Percentiles rank a stretch among this genome's conserved stretches.
phyloP scores from a whole-genome alignment of 2,113 vertebrate genomes.

The Notiomystis cincta region DNA sequence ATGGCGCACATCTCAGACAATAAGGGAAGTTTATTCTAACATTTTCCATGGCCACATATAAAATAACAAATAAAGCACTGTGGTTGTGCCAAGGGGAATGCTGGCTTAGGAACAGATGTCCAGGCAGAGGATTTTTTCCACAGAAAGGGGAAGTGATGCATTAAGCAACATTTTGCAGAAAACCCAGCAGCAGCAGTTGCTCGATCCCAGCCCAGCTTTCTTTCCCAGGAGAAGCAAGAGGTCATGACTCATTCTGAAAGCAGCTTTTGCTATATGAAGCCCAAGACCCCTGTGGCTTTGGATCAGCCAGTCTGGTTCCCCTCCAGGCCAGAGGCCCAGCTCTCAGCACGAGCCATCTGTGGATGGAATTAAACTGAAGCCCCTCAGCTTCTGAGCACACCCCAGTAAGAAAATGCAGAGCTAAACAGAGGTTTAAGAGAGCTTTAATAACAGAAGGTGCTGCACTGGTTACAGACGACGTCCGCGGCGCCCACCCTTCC shows the following conservation, averaged over 20 bases:
- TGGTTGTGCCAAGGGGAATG: not conserved
- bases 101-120: not conserved
- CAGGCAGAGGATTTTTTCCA: not conserved
- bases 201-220: not conserved
- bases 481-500: conserved; percentile 96
- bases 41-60: not conserved
- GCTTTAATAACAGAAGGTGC: conserved; percentile 82
- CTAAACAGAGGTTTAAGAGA: conserved; percentile 13
- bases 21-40: not conserved
- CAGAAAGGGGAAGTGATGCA: conserved; percentile 29
- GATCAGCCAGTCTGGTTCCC: not conserved
- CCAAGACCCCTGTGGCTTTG: not conserved
- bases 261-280: not conserved
- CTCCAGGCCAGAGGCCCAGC: not conserved
- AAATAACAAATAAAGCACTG: not conserved
- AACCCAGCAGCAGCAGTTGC: not conserved
- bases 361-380: not conserved
- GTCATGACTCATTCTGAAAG: not conserved
- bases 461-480: conserved; percentile 86
- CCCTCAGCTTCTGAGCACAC: not conserved
- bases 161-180: not conserved
- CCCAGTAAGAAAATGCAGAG: not conserved
- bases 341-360: not conserved
- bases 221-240: not conserved
- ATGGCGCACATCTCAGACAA: not conserved